Percentiles rank a stretch among this genome's conserved stretches.
These are phyloP conservation scores for Acheta domesticus DNA, from an alignment of 2,888 invertebrate genomes.

Conservation along the genomic window DNA sequence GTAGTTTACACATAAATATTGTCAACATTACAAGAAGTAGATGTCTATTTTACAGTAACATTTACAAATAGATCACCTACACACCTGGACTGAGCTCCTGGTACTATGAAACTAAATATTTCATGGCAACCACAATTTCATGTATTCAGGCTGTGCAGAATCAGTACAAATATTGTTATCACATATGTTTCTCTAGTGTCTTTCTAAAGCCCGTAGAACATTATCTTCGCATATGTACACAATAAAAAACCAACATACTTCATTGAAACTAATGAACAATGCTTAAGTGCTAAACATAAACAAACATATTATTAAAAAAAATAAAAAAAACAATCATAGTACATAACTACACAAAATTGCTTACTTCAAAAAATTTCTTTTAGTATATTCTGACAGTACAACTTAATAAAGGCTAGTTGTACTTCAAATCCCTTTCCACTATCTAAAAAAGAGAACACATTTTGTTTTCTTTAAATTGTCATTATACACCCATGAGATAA, in stretches of 20 bases:
- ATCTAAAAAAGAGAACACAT: slow-evolving; percentile 9
- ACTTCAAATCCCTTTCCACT: slow-evolving; percentile 2
- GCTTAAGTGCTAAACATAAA: slow-evolving; percentile 23
- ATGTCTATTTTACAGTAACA: not conserved
- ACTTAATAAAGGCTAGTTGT: not conserved
- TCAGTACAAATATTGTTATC: slow-evolving; percentile 18
- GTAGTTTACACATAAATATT: slow-evolving; percentile 9
- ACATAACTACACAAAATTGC: slow-evolving; percentile 18
- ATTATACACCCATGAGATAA: not conserved
- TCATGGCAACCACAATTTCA: not conserved
- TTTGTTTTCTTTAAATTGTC: not conserved
- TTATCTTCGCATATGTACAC: not conserved
- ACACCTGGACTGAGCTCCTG: not conserved
- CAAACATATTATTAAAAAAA: not conserved
- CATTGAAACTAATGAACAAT: slow-evolving; percentile 23
- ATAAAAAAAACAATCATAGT: not conserved
- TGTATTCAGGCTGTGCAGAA: not conserved
- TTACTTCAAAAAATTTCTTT: not conserved
- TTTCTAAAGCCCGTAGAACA: slow-evolving; percentile 1
- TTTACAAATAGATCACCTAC: not conserved
- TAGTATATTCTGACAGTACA: not conserved
- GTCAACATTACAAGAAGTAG: slow-evolving; percentile 9
- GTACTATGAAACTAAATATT: not conserved
- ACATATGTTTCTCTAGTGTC: not conserved
- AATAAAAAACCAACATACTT: not conserved